Conservation (phyloP, 1,140 invertebrate species). For the Cepaea nemoralis region DNA sequence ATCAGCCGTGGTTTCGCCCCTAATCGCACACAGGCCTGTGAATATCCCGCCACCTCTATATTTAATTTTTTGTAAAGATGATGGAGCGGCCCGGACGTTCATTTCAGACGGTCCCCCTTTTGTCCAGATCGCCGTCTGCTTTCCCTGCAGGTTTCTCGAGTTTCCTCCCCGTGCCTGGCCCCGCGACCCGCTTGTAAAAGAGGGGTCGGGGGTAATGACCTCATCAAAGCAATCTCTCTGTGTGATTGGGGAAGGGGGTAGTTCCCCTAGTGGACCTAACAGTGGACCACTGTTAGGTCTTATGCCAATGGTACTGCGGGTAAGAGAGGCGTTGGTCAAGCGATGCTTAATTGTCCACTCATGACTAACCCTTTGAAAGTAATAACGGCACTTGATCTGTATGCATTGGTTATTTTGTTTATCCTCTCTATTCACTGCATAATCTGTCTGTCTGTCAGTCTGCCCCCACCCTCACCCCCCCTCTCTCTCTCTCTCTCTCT, state of each 20-base stretch:
- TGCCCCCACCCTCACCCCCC: too few species aligned
- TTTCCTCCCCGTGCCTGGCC: constrained; percentile 5
- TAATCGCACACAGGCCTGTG: background rate
- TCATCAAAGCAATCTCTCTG: background rate
- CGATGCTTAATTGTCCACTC: background rate
- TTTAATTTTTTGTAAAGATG: constrained; percentile 8
- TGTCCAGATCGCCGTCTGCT: background rate
- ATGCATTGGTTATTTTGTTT: too few species aligned
- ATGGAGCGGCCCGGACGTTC: background rate
- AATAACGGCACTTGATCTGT: background rate
- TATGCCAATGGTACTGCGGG: background rate
- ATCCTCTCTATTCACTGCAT: too few species aligned
- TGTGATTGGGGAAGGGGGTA: background rate
- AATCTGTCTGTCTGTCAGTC: too few species aligned
- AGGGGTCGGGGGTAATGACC: background rate
- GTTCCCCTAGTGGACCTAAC: too few species aligned
- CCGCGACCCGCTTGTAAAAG: background rate
- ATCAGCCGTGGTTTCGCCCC: background rate
- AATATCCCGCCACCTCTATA: background rate
- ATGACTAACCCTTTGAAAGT: background rate
- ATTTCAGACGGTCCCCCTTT: background rate
- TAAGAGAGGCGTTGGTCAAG: constrained; percentile 4
- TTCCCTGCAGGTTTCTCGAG: background rate
- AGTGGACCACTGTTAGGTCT: background rate
- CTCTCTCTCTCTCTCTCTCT: too few species aligned